phyloP scores from a whole-genome alignment of 2,113 vertebrate species.

The Ptilonorhynchus violaceus region DNA sequence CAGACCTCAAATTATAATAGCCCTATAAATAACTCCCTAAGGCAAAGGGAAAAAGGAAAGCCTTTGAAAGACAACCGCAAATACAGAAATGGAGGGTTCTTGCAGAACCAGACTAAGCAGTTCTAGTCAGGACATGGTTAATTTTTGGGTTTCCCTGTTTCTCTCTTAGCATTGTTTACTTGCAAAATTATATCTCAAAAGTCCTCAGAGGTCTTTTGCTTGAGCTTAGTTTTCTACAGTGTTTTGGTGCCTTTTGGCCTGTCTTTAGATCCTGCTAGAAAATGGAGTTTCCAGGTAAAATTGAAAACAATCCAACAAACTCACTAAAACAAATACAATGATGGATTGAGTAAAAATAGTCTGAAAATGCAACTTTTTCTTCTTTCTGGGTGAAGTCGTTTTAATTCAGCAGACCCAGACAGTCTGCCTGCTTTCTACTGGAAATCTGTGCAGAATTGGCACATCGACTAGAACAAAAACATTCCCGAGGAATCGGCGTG shows the following conservation, averaged over 20 bases:
- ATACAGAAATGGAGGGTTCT: not conserved
- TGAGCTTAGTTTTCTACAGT: not conserved
- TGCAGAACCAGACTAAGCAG: not conserved
- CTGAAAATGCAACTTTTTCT: not conserved
- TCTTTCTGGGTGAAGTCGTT: not conserved
- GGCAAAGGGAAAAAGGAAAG: constrained; percentile 15
- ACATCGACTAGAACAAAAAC: constrained; percentile 55
- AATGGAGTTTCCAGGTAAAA: not conserved
- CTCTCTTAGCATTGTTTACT: not conserved
- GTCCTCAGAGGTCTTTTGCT: not conserved
- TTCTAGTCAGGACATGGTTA: not conserved
- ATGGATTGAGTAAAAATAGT: not conserved
- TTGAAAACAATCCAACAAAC: not conserved
- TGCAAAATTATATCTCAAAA: not conserved
- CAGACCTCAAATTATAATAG: constrained; percentile 62
- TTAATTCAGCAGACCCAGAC: constrained; percentile 35
- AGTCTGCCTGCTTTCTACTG: constrained; percentile 57
- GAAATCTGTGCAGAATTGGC: constrained; percentile 53
- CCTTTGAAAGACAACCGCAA: not conserved
- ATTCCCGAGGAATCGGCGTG: constrained; percentile 45
- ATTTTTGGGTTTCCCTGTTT: not conserved
- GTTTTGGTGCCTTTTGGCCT: not conserved
- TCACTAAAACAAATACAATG: not conserved
- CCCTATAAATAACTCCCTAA: constrained; percentile 59
- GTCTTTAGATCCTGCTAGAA: not conserved